These are phyloP conservation scores for Tetrax tetrax DNA, from an alignment of 2,113 vertebrate genomes.

Conservation along the genomic window DNA sequence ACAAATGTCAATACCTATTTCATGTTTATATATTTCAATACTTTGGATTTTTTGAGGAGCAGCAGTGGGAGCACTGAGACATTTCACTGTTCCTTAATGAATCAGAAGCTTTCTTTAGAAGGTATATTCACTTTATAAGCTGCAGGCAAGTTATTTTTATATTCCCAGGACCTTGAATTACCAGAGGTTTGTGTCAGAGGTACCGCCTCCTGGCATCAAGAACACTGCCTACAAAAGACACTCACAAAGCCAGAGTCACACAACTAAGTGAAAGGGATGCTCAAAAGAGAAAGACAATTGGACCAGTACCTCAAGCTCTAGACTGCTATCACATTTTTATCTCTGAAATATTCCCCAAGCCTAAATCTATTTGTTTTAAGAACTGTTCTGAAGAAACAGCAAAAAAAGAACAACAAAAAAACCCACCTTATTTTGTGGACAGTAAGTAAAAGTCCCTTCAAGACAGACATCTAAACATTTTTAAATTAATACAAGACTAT, in stretches of 20 bases:
- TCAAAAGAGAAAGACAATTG: neutral
- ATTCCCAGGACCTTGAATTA: neutral
- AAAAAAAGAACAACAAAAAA: neutral
- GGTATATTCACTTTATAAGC: neutral
- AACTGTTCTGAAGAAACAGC: neutral
- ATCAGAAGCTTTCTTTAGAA: neutral
- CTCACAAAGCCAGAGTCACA: neutral
- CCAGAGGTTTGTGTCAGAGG: neutral
- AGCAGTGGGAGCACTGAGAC: neutral
- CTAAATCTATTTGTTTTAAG: neutral
- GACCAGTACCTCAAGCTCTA: neutral
- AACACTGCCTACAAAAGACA: neutral
- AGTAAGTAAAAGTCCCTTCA: neutral
- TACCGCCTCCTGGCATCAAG: neutral
- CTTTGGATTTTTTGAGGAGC: neutral
- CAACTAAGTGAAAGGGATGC: neutral
- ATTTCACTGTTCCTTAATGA: neutral
- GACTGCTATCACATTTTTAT: neutral
- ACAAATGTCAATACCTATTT: neutral
- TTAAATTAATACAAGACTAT: neutral
- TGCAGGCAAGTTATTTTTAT: neutral
- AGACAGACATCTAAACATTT: neutral
- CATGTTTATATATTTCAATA: neutral
- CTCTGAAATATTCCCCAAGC: neutral
- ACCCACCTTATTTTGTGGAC: neutral